Evolutionary conservation across 2,888 invertebrate genomes (phyloP), one percentile per base, ranked within the genome.

Genomic region (Melieria crassipennis): DNA sequence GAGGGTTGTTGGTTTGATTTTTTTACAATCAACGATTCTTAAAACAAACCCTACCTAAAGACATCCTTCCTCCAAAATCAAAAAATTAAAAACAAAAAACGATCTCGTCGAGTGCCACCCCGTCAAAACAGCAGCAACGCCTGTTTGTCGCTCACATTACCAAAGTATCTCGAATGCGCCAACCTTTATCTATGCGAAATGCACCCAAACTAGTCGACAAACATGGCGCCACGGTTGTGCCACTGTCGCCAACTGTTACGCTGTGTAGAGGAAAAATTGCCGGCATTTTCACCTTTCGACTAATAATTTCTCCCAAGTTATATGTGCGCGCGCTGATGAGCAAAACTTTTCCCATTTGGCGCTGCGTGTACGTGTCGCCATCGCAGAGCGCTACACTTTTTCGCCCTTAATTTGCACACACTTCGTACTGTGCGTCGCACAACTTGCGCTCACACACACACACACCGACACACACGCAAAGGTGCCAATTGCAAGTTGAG

Each of bases 221-320:
- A 30, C 30, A 30, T 30, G 30, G 30, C 30, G 30, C 30, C 30
- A 30, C 30, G 2, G 30, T 30, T 30, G 30, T 30, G 30, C 30
- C 30, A 3, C 30, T 30, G 30, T 30, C 47, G 13, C 57, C 65
- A 47, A 43, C 65, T 56, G 57, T 57, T 57, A 45, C 43, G 13
- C 64, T 11, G 30, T 16, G 46, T 64, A 42, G 55, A 42, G 45
- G 58, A 55, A 55, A n/a, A 58, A 63, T 62, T 48, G 52, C 65
- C 56, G 46, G 30, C 52, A 9, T n/a, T 11, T 52, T 47, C 60
- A 70, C 62, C 48, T 63, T 71, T 66, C 69, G 30, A 64, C 67
- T 69, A 71, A 76, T 76, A 73, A 75, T 63, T 75, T 75, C 30
- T 65, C 70, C 65, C 74, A 74, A 76, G 73, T 75, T 70, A 71